Evolutionary conservation across 2,797 vertebrate species (phyloP).

Genomic region (Coregonus sp.): DNA sequence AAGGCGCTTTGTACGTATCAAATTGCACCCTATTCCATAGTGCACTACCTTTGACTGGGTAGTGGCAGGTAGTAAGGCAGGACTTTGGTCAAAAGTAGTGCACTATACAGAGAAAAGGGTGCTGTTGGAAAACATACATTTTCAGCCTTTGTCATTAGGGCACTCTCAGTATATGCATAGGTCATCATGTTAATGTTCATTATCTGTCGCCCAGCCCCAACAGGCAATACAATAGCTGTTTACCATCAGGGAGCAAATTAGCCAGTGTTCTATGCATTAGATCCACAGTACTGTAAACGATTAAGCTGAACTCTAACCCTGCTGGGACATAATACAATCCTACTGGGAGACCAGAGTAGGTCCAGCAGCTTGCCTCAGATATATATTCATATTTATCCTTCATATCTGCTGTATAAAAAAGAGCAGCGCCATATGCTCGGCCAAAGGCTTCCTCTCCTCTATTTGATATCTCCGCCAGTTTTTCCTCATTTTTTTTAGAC

Average conservation of each 20-base stretch:
- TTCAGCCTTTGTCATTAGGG: conserved; percentile 24
- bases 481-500: neutral
- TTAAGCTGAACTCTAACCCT: neutral
- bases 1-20: neutral
- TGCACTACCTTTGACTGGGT: neutral
- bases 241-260: conserved; percentile 19
- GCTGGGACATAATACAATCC: conserved; percentile 11
- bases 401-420: conserved; percentile 19
- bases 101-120: neutral
- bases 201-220: conserved; percentile 15
- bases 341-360: conserved; percentile 11
- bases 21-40: neutral
- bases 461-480: conserved; percentile 9
- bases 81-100: neutral
- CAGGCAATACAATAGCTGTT: conserved; percentile 23
- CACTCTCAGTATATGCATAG: neutral
- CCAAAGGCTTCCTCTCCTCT: conserved; percentile 30
- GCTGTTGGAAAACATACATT: neutral
- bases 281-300: conserved; percentile 22
- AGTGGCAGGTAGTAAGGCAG: neutral
- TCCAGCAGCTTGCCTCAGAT: conserved; percentile 5
- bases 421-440: conserved; percentile 49
- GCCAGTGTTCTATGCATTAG: conserved; percentile 23
- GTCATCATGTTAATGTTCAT: conserved; percentile 40
- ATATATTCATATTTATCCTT: conserved; percentile 49